A percentile compares a stretch with the other conserved stretches of the same genome.
Evolutionary conservation across 2,888 invertebrate genomes (phyloP).

Genomic region (Pyrocoelia pectoralis): DNA sequence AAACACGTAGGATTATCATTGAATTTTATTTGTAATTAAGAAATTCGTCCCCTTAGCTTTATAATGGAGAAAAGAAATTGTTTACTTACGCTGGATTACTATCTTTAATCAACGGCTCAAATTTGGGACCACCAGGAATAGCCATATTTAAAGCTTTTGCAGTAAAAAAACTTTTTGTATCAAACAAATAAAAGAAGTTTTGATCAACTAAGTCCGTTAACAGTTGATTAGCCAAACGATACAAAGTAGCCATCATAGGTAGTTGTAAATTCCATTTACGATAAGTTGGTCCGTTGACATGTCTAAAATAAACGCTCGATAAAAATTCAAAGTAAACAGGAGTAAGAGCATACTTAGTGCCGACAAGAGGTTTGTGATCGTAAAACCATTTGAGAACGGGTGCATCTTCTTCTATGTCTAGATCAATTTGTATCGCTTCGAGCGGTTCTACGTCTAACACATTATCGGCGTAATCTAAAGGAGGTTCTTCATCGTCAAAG

Average conservation of each 20-base stretch:
- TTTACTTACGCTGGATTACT: constrained; percentile 89
- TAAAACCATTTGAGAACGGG: constrained; percentile 97
- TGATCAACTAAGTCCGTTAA: constrained; percentile 97
- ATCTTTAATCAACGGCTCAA: constrained; percentile 98
- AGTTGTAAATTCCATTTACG: constrained; percentile 94
- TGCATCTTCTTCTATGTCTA: constrained; percentile 93
- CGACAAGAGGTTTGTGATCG: constrained; percentile 95
- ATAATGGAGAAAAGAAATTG: no score
- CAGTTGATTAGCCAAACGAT: constrained; percentile 96
- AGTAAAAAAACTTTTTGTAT: constrained; percentile 99
- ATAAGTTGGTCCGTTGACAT: constrained; percentile 97
- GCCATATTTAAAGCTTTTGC: constrained; percentile 99
- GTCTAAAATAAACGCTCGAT: constrained; percentile 59
- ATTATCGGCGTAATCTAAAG: constrained; percentile 98
- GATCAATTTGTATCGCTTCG: constrained; percentile 98
- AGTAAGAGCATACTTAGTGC: constrained; percentile 81
- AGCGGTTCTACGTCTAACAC: constrained; percentile 98
- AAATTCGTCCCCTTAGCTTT: no score
- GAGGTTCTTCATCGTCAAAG: constrained; percentile 99
- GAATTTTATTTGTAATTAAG: no score
- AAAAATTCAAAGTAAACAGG: no score
- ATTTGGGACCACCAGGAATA: constrained; percentile 99
- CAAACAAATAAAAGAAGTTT: constrained; percentile 99
- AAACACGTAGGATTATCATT: no score
- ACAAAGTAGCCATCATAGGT: constrained; percentile 97